Conservation (phyloP, 1,140 invertebrate species). For the Meloidogyne chitwoodi region DNA sequence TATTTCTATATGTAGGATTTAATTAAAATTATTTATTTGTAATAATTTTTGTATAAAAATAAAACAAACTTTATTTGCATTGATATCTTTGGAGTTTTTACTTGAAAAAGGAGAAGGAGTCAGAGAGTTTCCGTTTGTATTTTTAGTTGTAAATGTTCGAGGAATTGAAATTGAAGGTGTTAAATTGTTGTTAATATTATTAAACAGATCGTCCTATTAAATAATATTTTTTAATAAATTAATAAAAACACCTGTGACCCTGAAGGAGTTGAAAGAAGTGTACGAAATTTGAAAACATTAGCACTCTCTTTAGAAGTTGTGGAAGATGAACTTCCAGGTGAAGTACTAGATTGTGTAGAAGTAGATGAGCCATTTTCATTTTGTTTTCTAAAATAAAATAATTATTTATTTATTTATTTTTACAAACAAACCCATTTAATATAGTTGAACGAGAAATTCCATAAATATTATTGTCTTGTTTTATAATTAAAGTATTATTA, state of each 20-base stretch:
- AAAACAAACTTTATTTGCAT: not conserved
- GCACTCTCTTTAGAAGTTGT: conserved; percentile 1
- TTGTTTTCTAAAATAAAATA: not conserved
- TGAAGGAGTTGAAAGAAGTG: conserved; percentile 9
- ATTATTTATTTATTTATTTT: not conserved
- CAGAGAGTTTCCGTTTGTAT: not conserved
- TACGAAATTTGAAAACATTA: conserved; percentile 6
- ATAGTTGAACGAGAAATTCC: not conserved
- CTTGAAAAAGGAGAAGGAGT: not conserved
- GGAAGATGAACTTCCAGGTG: conserved; percentile 14
- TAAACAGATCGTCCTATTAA: not conserved
- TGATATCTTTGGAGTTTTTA: not conserved
- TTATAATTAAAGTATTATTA: not conserved
- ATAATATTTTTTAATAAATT: not conserved
- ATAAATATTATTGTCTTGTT: not conserved
- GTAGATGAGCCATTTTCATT: not conserved
- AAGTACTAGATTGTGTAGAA: not conserved
- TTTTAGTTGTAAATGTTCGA: not conserved
- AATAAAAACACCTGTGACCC: not conserved
- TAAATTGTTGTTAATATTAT: not conserved
- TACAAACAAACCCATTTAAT: not conserved
- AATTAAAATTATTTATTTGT: too few relatives aligned
- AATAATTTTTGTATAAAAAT: too few relatives aligned
- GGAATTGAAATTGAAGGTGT: not conserved
- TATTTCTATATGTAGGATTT: too few relatives aligned